Conservation (phyloP, 2,888 invertebrate species). For the Griposia aprilina region DNA sequence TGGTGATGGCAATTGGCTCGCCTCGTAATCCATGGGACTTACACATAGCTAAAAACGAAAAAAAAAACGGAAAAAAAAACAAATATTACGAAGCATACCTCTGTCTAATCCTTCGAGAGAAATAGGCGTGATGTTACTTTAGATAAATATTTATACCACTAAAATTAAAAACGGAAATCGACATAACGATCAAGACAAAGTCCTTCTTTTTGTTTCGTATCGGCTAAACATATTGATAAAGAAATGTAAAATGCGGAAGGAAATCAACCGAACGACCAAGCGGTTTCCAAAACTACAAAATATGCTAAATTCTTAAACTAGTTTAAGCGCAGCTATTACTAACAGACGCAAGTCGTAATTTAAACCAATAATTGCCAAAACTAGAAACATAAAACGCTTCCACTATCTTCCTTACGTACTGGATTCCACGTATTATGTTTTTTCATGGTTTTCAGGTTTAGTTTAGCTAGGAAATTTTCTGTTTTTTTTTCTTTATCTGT, state of each 20-base stretch:
- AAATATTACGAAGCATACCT: too few relatives aligned
- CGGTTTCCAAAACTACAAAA: background rate
- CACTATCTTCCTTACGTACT: background rate
- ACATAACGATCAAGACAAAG: too few relatives aligned
- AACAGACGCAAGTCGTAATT: constrained; percentile 42
- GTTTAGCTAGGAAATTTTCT: too few relatives aligned
- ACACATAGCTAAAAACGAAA: too few relatives aligned
- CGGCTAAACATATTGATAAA: background rate
- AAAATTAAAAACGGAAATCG: too few relatives aligned
- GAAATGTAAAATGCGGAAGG: background rate
- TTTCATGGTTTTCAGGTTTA: background rate
- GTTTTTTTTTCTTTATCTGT: too few relatives aligned
- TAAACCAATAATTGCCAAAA: constrained; percentile 42
- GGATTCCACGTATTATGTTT: background rate
- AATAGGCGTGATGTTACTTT: too few relatives aligned
- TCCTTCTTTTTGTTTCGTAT: background rate
- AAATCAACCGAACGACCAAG: background rate
- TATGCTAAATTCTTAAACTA: background rate
- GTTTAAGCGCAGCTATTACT: background rate
- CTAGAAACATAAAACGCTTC: background rate
- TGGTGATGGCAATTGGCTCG: background rate
- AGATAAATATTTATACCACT: too few relatives aligned
- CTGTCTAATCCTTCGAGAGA: too few relatives aligned
- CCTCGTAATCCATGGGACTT: background rate
- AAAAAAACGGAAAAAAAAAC: too few relatives aligned